Conservation (phyloP, 2,113 vertebrate genomes). For the Nerophis ophidion region DNA sequence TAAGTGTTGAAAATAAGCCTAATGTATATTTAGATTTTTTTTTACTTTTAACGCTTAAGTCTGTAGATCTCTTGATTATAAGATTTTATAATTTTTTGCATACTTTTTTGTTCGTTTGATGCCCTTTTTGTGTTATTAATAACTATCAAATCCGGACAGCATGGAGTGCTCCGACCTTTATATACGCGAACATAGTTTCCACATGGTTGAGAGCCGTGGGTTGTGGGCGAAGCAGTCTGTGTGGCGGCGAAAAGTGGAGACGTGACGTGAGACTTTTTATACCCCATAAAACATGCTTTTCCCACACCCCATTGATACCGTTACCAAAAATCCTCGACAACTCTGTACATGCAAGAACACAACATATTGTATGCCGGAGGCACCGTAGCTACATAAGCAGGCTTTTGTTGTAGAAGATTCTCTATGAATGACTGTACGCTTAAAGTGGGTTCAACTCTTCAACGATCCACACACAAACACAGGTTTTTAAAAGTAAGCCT, state of each 20-base stretch:
- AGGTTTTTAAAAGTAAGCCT: neutral
- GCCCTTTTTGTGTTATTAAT: too few species aligned
- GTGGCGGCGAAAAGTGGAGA: slow-evolving; percentile 15
- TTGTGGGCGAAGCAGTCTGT: too few species aligned
- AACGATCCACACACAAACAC: neutral
- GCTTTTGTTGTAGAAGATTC: neutral
- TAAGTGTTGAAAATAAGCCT: too few species aligned
- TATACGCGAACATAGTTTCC: too few species aligned
- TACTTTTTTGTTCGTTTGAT: too few species aligned
- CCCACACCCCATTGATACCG: neutral
- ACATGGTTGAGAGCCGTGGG: neutral
- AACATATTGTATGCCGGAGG: slow-evolving; percentile 8
- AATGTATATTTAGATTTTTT: too few species aligned
- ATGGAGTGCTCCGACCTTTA: too few species aligned
- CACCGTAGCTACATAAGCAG: slow-evolving; percentile 6
- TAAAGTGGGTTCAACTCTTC: slow-evolving; percentile 14
- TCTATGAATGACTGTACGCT: neutral
- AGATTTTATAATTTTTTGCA: too few species aligned
- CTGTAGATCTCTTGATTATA: too few species aligned
- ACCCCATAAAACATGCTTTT: slow-evolving; percentile 1
- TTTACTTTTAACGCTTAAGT: too few species aligned
- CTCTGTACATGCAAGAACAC: slow-evolving; percentile 10
- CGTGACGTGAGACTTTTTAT: neutral
- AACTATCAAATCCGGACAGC: neutral
- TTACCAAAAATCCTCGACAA: neutral